These are phyloP conservation scores for Ailuropoda melanoleuca DNA, from an alignment of 2,113 vertebrate species.

Conservation along the genomic window DNA sequence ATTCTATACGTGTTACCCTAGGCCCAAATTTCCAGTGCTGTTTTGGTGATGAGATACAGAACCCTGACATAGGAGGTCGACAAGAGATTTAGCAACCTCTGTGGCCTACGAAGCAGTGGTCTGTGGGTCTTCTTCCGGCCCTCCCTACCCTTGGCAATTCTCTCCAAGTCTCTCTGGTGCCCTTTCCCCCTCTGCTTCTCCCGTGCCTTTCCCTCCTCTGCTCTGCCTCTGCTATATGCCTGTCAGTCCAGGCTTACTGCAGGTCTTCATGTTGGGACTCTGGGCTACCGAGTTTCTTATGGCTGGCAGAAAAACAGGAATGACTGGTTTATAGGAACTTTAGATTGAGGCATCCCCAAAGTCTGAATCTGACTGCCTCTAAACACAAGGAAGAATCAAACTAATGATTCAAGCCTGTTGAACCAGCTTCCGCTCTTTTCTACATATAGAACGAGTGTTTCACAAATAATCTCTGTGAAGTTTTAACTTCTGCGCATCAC, in stretches of 20 bases:
- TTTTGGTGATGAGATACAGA: background rate
- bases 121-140: background rate
- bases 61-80: background rate
- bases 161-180: background rate
- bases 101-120: background rate
- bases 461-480: background rate
- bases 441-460: background rate
- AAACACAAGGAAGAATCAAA: background rate
- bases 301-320: background rate
- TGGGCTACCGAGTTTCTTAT: background rate
- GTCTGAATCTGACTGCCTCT: background rate
- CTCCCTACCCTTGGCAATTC: background rate
- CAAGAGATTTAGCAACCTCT: background rate
- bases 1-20: background rate
- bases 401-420: background rate
- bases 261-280: background rate
- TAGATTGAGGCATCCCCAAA: background rate
- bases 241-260: background rate
- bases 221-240: background rate
- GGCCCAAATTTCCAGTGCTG: background rate
- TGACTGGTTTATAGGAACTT: background rate
- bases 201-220: background rate
- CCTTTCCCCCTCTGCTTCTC: background rate
- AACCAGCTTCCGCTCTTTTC: background rate
- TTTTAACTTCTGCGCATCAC: background rate